Evolutionary conservation across 2,113 vertebrate genomes (phyloP).

Genomic region (Pomatostomus ruficeps): DNA sequence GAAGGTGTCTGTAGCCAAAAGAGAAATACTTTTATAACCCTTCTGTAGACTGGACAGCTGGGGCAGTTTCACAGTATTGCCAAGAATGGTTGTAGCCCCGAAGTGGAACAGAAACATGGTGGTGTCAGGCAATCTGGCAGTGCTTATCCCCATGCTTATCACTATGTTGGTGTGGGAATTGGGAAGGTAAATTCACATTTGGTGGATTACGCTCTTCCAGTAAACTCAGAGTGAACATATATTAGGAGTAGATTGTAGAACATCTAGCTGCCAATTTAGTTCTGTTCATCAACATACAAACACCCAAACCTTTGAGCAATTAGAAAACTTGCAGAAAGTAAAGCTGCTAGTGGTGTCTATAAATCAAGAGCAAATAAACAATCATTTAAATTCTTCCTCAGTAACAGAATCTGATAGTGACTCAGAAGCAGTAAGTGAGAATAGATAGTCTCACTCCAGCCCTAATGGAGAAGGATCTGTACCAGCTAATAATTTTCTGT

Average conservation of each 20-base stretch:
- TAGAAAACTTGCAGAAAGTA: conserved; percentile 8
- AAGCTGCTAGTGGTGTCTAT: not conserved
- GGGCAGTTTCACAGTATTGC: not conserved
- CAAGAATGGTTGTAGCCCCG: not conserved
- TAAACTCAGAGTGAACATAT: not conserved
- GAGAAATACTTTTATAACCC: not conserved
- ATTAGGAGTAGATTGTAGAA: not conserved
- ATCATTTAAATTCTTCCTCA: conserved; percentile 21
- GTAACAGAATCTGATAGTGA: not conserved
- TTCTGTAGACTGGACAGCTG: conserved; percentile 11
- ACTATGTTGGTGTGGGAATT: not conserved
- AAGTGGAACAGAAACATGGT: not conserved
- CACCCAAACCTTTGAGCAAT: not conserved
- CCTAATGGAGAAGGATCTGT: conserved; percentile 7
- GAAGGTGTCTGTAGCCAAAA: not conserved
- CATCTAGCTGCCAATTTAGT: not conserved
- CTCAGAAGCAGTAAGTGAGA: not conserved
- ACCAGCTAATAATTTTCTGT: conserved; percentile 17
- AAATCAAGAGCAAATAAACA: conserved; percentile 17
- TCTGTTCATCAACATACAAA: not conserved
- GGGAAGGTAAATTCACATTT: not conserved
- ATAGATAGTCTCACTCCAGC: not conserved
- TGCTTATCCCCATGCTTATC: not conserved
- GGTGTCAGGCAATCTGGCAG: not conserved
- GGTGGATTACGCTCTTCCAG: not conserved